Evolutionary conservation across 1,140 invertebrate genomes (phyloP).

Genomic region (Heterodera carotae): DNA sequence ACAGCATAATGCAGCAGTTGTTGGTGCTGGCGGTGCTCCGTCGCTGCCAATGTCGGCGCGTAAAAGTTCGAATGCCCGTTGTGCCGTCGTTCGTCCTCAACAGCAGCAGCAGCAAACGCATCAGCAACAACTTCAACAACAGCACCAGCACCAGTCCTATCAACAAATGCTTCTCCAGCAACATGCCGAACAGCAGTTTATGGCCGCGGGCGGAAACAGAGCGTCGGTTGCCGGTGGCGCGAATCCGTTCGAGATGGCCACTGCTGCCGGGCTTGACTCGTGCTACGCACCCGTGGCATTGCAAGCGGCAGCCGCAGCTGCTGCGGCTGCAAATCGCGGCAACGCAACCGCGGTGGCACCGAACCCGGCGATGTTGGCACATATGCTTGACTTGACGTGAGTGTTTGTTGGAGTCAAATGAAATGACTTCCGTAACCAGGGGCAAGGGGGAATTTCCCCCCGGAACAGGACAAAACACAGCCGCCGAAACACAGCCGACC

Average conservation of each 20-base stretch:
- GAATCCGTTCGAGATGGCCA: slow-evolving; percentile 18
- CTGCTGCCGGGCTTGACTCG: slow-evolving; percentile 18
- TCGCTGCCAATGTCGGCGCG: slow-evolving; percentile 6
- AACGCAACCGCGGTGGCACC: neutral
- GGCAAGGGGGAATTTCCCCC: too few relatives aligned
- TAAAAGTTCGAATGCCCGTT: slow-evolving; percentile 25
- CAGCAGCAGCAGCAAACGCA: slow-evolving; percentile 23
- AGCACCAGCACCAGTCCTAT: slow-evolving; percentile 22
- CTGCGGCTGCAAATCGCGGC: slow-evolving; percentile 17
- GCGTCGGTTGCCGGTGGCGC: neutral
- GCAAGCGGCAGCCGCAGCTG: slow-evolving; percentile 1
- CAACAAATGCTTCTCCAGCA: slow-evolving; percentile 23
- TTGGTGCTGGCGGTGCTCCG: neutral
- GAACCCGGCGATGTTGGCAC: slow-evolving; percentile 31
- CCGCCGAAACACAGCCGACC: too few relatives aligned
- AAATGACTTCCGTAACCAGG: neutral
- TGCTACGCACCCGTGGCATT: neutral
- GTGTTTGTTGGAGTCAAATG: neutral
- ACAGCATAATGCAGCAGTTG: neutral
- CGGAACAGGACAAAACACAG: too few relatives aligned
- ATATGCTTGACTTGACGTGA: slow-evolving; percentile 31
- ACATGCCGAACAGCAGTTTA: slow-evolving; percentile 16
- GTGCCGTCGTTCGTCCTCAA: slow-evolving; percentile 27
- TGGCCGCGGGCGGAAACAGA: slow-evolving; percentile 1
- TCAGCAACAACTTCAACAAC: slow-evolving; percentile 12